Base-by-base conservation (phyloP, 2,113 vertebrate genomes). In the Cettia cetti region DNA sequence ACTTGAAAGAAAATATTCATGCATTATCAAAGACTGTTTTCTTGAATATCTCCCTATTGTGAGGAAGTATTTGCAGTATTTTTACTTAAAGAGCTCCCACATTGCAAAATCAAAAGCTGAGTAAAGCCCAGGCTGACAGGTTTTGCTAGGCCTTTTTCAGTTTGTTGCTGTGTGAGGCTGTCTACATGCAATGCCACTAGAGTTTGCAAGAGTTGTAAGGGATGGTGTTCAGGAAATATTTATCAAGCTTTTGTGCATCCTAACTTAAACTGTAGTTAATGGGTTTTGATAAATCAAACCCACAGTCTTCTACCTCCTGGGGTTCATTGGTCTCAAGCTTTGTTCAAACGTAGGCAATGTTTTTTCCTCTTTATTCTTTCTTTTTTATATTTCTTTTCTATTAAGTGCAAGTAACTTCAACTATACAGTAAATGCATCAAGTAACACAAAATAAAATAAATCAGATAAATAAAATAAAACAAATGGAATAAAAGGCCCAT, bases 401-500 rank as follows among this genome's bases (percentile, higher is more conserved):
- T 56, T 30, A 54, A 35, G 5, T 21, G 17, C 30, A 84, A 59
- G 27, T 49, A 53, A n/a, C 5, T 50, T 72, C 35, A 54, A 26
- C 17, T 77, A 16, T 77, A 30, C 3, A 11, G 23, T 39, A 42
- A 47, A 70, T 26, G 7, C 16, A 52, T 65, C 35, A 69, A 50
- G 13, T 56, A 37, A 56, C 15, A 30, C 1, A 39, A 47, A 78
- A 72, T 3, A 17, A 45, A 64, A 23, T 3, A 50, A 44, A 24
- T 1, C 15, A 37, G 68, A 64, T 2, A 15, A 33, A n/a, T 5
- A 28, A 31, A 56, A 23, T 5, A 30, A 31, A 56, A 23, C 4
- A 30, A 53, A 75, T 22, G 33, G 10, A 50, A 72, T 40, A 31
- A 52, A 20, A 14, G 1, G 8, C 13, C 7, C 0, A 0, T 65